Conservation (phyloP, 2,888 invertebrate species). For the Chloroclysta siterata region DNA sequence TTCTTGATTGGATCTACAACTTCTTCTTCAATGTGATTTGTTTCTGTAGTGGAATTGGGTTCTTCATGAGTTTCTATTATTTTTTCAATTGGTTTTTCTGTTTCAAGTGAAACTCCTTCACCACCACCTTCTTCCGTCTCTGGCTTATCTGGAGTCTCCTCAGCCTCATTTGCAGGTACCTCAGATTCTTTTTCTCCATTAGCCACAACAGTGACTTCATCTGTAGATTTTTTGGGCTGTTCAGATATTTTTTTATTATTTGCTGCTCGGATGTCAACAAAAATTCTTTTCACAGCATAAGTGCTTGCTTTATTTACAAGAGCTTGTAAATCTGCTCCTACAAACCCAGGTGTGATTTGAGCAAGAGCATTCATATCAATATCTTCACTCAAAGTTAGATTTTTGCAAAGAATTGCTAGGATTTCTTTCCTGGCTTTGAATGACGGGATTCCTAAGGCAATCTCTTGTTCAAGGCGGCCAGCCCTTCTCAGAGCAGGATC, state of each 20-base stretch:
- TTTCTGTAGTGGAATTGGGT: conserved; percentile 42
- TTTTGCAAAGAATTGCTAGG: conserved; percentile 88
- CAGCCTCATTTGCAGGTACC: conserved; percentile 38
- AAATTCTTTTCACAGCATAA: conserved; percentile 90
- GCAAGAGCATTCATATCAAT: conserved; percentile 91
- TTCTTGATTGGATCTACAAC: conserved; percentile 43
- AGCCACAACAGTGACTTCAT: conserved; percentile 59
- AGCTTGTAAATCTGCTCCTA: conserved; percentile 96
- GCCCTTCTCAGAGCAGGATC: conserved; percentile 96
- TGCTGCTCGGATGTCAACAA: conserved; percentile 63
- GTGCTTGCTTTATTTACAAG: conserved; percentile 95
- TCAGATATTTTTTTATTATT: conserved; percentile 42
- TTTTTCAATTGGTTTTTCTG: conserved; percentile 46
- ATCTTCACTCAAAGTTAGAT: conserved; percentile 87
- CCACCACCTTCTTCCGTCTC: conserved; percentile 42
- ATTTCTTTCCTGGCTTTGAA: conserved; percentile 92
- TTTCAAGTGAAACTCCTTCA: conserved; percentile 35
- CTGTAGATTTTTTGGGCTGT: conserved; percentile 40
- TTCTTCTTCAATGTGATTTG: conserved; percentile 43
- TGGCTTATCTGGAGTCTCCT: conserved; percentile 49
- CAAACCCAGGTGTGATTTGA: conserved; percentile 96
- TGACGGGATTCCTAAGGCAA: conserved; percentile 96
- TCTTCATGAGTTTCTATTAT: conserved; percentile 38
- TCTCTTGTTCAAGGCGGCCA: conserved; percentile 97
- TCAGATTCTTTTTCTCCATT: conserved; percentile 65